phyloP scores from a whole-genome alignment of 2,888 invertebrate species.

The Diplazon laetatorius region DNA sequence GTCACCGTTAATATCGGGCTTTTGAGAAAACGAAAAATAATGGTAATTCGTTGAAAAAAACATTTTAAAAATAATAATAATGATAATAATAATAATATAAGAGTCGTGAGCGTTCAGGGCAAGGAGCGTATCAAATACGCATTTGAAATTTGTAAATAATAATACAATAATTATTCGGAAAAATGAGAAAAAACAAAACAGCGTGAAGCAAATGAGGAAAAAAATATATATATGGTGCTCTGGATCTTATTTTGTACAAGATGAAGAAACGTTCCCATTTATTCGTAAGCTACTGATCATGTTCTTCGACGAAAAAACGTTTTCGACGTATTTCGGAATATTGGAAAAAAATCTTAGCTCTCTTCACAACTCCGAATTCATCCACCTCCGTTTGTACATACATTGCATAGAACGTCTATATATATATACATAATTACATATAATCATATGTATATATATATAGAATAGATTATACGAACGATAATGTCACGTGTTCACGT shows the following conservation, averaged over 20 bases:
- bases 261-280: conserved; percentile 77
- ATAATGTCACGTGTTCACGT: conserved; percentile 43
- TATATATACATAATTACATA: conserved; percentile 50
- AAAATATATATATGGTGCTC: conserved; percentile 74
- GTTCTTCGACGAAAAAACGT: no score
- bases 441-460: not conserved
- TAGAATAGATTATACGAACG: conserved; percentile 12
- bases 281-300: conserved; percentile 73
- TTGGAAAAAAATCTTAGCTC: conserved; percentile 68
- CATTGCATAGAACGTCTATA: conserved; percentile 48
- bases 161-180: conserved; percentile 27
- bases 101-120: not conserved
- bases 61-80: no score
- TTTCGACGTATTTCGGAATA: conserved; percentile 73
- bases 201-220: conserved; percentile 25
- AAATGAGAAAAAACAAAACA: conserved; percentile 11
- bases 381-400: conserved; percentile 67
- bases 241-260: conserved; percentile 73
- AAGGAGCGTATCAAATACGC: conserved; percentile 51
- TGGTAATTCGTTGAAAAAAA: not conserved
- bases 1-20: conserved; percentile 31
- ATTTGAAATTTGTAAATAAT: conserved; percentile 59
- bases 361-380: conserved; percentile 61
- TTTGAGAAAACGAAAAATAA: conserved; percentile 11
- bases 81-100: no score